A percentile compares a stretch with the other conserved stretches of the same genome.
Evolutionary conservation across 2,113 vertebrate species (phyloP).

Genomic region (Tetrao urogallus): DNA sequence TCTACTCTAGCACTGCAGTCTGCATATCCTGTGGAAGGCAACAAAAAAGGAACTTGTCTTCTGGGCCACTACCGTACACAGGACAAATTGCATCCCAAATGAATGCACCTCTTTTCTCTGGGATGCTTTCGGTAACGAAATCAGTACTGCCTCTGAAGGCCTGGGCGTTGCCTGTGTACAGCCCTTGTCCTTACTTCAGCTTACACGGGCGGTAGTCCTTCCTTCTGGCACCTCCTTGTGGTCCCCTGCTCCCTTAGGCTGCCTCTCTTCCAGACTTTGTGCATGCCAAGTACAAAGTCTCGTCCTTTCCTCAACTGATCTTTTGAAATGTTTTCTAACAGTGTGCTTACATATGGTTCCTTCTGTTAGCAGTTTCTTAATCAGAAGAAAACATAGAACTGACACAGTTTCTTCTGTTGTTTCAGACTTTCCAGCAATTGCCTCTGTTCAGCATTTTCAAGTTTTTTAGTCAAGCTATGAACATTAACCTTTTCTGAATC

Average conservation of each 20-base stretch:
- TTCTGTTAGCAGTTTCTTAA: neutral
- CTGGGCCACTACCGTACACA: neutral
- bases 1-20: neutral
- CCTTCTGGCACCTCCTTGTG: neutral
- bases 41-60: neutral
- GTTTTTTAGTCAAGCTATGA: neutral
- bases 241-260: neutral
- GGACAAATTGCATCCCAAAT: accelerated
- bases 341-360: neutral
- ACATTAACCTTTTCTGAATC: neutral
- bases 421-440: neutral
- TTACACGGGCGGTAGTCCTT: neutral
- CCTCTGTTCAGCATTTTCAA: neutral
- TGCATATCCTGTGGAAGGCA: neutral
- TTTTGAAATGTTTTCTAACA: neutral
- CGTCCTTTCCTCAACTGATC: neutral
- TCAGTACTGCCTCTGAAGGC: neutral
- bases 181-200: neutral
- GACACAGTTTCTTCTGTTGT: neutral
- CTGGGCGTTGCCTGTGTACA: neutral
- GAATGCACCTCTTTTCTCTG: neutral
- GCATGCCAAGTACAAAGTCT: neutral
- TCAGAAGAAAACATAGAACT: neutral
- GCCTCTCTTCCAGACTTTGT: neutral
- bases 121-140: neutral